Evolutionary conservation across 2,888 invertebrate species (phyloP).

Genomic region (Lasioglossum lativentre): DNA sequence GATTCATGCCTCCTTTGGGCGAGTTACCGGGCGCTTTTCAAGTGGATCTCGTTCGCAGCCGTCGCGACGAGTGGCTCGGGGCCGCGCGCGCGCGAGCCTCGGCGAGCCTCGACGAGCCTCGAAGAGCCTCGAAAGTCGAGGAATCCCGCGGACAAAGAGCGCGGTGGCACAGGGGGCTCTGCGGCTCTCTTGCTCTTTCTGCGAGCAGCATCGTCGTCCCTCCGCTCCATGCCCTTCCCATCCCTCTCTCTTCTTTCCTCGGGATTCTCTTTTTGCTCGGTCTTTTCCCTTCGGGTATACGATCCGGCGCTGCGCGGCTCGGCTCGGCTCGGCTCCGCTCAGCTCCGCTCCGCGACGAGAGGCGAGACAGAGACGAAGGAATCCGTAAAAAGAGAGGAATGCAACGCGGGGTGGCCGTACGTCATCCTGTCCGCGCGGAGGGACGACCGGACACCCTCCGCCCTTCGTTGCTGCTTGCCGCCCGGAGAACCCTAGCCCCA

Average conservation of each 20-base stretch:
- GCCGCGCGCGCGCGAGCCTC: conserved; percentile 11
- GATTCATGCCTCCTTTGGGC: conserved; percentile 53
- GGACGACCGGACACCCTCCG: conserved; percentile 4
- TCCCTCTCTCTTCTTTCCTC: conserved; percentile 2
- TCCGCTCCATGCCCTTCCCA: neutral
- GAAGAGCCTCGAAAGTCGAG: conserved; percentile 26
- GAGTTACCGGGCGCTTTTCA: conserved; percentile 48
- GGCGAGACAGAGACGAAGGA: conserved; percentile 55
- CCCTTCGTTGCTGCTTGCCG: conserved; percentile 1
- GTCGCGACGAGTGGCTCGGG: conserved; percentile 29
- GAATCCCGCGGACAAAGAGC: conserved; percentile 48
- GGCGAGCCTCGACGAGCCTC: conserved; percentile 19
- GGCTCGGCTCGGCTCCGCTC: too few relatives aligned
- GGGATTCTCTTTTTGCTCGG: conserved; percentile 8
- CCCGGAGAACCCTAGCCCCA: neutral
- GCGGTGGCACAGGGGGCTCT: neutral
- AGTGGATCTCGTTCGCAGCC: conserved; percentile 41
- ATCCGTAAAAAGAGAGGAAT: conserved; percentile 77
- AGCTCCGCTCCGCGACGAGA: conserved; percentile 6
- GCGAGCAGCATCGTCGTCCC: neutral
- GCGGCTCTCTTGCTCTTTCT: conserved; percentile 18
- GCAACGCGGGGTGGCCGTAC: conserved; percentile 68
- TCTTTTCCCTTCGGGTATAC: neutral
- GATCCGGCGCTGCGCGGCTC: neutral
- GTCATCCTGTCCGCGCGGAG: conserved; percentile 74